A percentile compares a stretch with the other conserved stretches of the same genome.
phyloP scores from a whole-genome alignment of 2,113 vertebrate genomes.

The Galeopterus variegatus region DNA sequence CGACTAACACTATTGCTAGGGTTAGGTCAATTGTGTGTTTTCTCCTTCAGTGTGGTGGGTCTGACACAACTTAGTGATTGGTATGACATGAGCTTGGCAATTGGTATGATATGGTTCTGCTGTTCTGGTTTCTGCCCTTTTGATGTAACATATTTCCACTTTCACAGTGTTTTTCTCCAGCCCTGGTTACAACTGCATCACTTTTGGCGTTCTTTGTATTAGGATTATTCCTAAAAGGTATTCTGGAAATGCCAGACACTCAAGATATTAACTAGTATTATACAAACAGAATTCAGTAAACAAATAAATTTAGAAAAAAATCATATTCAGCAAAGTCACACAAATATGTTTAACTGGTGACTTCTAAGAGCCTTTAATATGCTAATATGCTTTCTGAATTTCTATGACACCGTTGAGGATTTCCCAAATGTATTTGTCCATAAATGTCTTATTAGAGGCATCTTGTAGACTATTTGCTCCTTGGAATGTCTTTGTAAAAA shows the following conservation, averaged over 20 bases:
- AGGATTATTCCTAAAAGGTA: not conserved
- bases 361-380: not conserved
- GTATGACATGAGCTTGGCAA: not conserved
- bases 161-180: not conserved
- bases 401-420: not conserved
- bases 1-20: accelerated
- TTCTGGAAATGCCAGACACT: not conserved
- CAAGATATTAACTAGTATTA: not conserved
- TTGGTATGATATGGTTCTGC: not conserved
- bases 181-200: not conserved
- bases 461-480: not conserved
- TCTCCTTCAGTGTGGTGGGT: accelerated
- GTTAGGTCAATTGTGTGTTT: not conserved
- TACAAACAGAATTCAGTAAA: conserved; percentile 1
- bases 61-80: not conserved
- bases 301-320: not conserved
- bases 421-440: not conserved
- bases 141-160: not conserved
- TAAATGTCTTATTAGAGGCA: not conserved
- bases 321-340: not conserved
- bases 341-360: not conserved
- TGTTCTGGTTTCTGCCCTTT: not conserved
- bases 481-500: conserved; percentile 46
- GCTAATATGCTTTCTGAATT: conserved; percentile 50
- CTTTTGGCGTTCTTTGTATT: not conserved